Evolutionary conservation across 2,797 vertebrate genomes (phyloP), one percentile per base, ranked within the genome.

Genomic region (Propithecus perrieri): DNA sequence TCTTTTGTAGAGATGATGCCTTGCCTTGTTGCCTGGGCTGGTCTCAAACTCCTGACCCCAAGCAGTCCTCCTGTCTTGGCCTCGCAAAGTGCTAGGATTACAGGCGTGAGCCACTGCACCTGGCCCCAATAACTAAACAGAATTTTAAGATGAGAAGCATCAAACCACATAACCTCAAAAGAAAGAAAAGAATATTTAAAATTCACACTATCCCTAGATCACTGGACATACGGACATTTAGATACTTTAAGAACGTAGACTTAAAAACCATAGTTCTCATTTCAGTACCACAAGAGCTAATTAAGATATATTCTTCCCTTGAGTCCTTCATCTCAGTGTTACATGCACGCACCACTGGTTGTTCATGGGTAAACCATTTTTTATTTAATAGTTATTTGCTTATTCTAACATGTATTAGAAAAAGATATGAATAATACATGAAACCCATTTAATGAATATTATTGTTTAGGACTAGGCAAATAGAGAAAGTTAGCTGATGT

Each of bases 201-300:
- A 69, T 96, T 91, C 35, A 92, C 5, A 15, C 94, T 92, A 63
- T 79, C 59, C 57, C 41, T 92, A 43, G 17, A 26, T 90, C 63
- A 65, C 78, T 95, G 46, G 50, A 71, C 61, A 35, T 3, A 15
- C 46, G 20, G 33, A 50, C 43, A 78, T 83, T 81, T 79, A 35
- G 91, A 81, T 92, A 61, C 28, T 59, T 74, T 84, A 81, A 65
- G 9, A 78, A 6, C 76, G 67, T 33, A 91, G 48, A 85, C n/a
- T 89, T 94, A 57, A 72, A 85, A 74, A 83, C 38, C 72, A 72
- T 86, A 94, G 55, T 94, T 97, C 28, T 95, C 28, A 93, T 67
- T 53, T 86, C 96, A 86, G 41, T 91, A 48, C 48, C 30, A 30
- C 20, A 72, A 91, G 55, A 95, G 85, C 50, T 92, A 59, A 59